These are phyloP conservation scores for Ctenoplectra terminalis DNA, from an alignment of 1,140 invertebrate species.

Conservation along the genomic window DNA sequence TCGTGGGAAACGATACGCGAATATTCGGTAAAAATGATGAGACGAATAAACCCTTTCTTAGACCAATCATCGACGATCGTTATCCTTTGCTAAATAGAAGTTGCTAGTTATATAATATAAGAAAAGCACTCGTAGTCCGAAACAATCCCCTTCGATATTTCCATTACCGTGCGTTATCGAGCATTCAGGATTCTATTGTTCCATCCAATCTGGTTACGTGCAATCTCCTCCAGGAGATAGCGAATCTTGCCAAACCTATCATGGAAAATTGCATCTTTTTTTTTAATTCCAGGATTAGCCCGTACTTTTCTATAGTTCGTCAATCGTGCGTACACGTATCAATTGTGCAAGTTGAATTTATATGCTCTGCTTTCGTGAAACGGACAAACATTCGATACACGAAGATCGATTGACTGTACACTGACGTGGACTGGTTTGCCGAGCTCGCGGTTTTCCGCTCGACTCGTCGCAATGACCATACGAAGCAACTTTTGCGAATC, in stretches of 20 bases:
- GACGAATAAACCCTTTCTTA: neutral
- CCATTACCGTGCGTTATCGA: neutral
- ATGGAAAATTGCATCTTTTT: slow-evolving; percentile 18
- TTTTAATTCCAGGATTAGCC: neutral
- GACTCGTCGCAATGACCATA: neutral
- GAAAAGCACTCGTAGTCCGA: neutral
- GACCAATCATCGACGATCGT: neutral
- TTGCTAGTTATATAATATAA: neutral
- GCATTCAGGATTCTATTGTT: neutral
- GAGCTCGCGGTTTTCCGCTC: slow-evolving; percentile 27
- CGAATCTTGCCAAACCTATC: neutral
- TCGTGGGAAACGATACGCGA: neutral
- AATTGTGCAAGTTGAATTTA: no score
- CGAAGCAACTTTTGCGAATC: neutral
- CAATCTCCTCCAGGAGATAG: neutral
- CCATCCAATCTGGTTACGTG: neutral
- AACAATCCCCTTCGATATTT: neutral
- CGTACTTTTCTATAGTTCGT: neutral
- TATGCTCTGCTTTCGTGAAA: neutral
- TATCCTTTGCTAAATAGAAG: neutral
- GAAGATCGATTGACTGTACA: slow-evolving; percentile 14
- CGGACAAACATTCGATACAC: neutral
- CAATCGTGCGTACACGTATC: neutral
- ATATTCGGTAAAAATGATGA: neutral
- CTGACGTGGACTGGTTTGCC: neutral